These are phyloP conservation scores for Hirundo rustica DNA, from an alignment of 2,797 vertebrate species.

Conservation along the genomic window DNA sequence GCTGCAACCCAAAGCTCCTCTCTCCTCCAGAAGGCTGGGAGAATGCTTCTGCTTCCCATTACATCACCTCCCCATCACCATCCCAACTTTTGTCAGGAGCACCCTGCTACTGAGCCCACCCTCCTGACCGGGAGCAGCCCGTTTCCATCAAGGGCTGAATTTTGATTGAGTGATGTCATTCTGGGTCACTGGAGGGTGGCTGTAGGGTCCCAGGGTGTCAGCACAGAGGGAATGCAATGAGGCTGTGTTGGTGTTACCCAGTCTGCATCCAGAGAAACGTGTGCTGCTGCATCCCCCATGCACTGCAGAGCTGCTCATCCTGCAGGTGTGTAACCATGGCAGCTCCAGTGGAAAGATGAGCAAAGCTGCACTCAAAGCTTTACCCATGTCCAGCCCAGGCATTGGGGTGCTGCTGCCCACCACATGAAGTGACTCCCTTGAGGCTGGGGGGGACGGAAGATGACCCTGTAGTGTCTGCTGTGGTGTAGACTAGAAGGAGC, in stretches of 20 bases:
- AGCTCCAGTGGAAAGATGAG: neutral
- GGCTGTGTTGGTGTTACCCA: neutral
- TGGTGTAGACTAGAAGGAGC: neutral
- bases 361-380: neutral
- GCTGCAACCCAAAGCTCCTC: neutral
- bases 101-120: neutral
- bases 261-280: neutral
- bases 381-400: neutral
- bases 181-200: neutral
- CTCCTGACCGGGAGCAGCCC: neutral
- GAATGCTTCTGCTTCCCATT: neutral
- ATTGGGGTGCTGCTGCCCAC: neutral
- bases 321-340: neutral
- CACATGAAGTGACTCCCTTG: neutral
- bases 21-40: neutral
- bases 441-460: neutral
- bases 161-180: neutral
- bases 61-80: neutral
- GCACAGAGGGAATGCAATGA: neutral
- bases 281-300: neutral
- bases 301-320: neutral
- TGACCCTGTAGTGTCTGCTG: neutral
- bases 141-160: neutral
- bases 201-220: neutral
- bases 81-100: neutral